phyloP scores from a whole-genome alignment of 2,797 vertebrate genomes.

The Chiloscyllium punctatum region DNA sequence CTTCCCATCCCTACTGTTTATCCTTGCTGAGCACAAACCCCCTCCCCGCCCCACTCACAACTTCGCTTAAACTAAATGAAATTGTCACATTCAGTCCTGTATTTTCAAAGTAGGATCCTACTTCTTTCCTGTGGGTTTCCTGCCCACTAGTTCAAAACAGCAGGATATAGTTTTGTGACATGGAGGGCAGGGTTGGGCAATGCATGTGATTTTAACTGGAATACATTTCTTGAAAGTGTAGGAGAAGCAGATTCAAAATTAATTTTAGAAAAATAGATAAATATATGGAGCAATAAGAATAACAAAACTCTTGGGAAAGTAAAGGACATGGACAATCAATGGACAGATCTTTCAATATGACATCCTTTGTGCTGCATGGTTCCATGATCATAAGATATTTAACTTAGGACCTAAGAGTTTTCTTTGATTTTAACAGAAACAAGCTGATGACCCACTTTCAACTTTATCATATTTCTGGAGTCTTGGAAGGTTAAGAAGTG shows the following conservation, averaged over 20 bases:
- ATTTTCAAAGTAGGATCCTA: neutral
- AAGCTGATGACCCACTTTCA: neutral
- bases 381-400: neutral
- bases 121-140: neutral
- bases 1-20: neutral
- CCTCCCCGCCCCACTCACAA: neutral
- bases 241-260: neutral
- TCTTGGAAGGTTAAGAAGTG: neutral
- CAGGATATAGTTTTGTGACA: neutral
- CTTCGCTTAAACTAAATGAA: neutral
- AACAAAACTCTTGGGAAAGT: neutral
- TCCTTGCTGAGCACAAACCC: neutral
- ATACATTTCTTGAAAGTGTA: neutral
- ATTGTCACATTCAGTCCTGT: neutral
- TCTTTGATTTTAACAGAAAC: constrained; percentile 18
- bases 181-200: neutral
- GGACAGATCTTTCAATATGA: neutral
- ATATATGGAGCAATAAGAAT: neutral
- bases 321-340: neutral
- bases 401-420: neutral
- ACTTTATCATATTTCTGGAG: neutral
- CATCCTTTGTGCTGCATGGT: neutral
- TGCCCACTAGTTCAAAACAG: neutral
- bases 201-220: neutral
- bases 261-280: neutral